A percentile compares a stretch with the other conserved stretches of the same genome.
These are phyloP conservation scores for Dermatophagoides farinae DNA, from an alignment of 1,140 invertebrate genomes.

Conservation along the genomic window DNA sequence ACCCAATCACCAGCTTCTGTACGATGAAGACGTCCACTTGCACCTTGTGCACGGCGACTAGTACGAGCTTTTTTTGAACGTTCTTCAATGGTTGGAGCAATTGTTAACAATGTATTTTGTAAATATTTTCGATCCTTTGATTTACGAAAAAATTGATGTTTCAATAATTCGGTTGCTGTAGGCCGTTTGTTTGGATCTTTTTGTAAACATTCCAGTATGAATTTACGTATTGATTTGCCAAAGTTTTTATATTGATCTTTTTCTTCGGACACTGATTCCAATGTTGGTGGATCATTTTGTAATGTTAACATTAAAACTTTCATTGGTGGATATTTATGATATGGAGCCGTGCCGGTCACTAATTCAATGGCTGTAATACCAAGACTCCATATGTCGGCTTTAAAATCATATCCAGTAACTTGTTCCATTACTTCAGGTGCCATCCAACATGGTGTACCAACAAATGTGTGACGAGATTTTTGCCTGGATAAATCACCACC, in stretches of 20 bases:
- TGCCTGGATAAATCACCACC: conserved; percentile 75
- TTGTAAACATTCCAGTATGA: conserved; percentile 81
- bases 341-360: conserved; percentile 93
- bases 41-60: conserved; percentile 48
- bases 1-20: conserved; percentile 94
- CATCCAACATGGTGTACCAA: conserved; percentile 98
- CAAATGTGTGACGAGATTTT: conserved; percentile 87
- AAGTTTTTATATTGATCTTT: conserved; percentile 96
- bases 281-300: conserved; percentile 89
- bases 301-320: conserved; percentile 90
- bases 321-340: conserved; percentile 98
- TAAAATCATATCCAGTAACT: conserved; percentile 95
- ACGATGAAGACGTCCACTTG: conserved; percentile 70
- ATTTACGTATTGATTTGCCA: conserved; percentile 87
- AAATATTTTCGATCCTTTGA: conserved; percentile 91
- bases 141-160: conserved; percentile 98
- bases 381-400: conserved; percentile 99
- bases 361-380: conserved; percentile 97
- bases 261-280: conserved; percentile 84
- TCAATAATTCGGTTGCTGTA: conserved; percentile 86
- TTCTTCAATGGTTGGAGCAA: conserved; percentile 64
- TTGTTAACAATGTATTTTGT: conserved; percentile 64
- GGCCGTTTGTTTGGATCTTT: conserved; percentile 85
- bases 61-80: conserved; percentile 58
- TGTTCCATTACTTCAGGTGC: conserved; percentile 99